Percentiles rank a stretch among this genome's conserved stretches.
These are phyloP conservation scores for Mimumesa dahlbomi DNA, from an alignment of 2,888 invertebrate genomes.

Conservation along the genomic window DNA sequence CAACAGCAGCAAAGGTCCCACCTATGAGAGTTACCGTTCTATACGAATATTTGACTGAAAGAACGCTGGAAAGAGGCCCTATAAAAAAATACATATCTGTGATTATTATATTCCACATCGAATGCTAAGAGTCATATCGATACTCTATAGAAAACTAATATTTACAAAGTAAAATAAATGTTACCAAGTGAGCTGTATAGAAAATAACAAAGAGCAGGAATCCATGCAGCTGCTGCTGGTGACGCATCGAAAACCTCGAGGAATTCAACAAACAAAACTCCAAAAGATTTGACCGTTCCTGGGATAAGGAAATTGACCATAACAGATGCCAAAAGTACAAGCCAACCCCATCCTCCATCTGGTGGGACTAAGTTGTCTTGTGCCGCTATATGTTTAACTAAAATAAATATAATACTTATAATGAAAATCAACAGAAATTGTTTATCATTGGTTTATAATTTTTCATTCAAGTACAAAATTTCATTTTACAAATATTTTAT, in stretches of 20 bases:
- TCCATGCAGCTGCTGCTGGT: slow-evolving; percentile 89
- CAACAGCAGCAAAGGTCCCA: slow-evolving; percentile 90
- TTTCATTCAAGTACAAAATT: too few species aligned
- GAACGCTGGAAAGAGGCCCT: slow-evolving; percentile 93
- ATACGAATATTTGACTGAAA: slow-evolving; percentile 92
- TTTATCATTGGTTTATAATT: too few species aligned
- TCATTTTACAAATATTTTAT: too few species aligned
- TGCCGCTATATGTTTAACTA: slow-evolving; percentile 60
- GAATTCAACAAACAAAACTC: slow-evolving; percentile 91
- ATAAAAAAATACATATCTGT: slow-evolving; percentile 50
- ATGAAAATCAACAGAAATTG: too few species aligned
- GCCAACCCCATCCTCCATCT: slow-evolving; percentile 94
- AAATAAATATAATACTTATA: too few species aligned
- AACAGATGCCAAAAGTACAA: slow-evolving; percentile 86
- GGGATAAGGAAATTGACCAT: slow-evolving; percentile 92
- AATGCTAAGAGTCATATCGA: too few species aligned
- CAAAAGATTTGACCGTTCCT: slow-evolving; percentile 93
- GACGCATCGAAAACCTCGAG: slow-evolving; percentile 89
- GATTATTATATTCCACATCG: neutral
- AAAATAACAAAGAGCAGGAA: slow-evolving; percentile 93
- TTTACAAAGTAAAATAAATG: slow-evolving; percentile 49
- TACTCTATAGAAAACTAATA: too few species aligned
- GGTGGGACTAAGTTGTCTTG: slow-evolving; percentile 88
- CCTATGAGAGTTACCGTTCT: slow-evolving; percentile 91
- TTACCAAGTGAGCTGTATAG: slow-evolving; percentile 93